Evolutionary conservation across 2,113 vertebrate species (phyloP).

Genomic region (Halcyon senegalensis): DNA sequence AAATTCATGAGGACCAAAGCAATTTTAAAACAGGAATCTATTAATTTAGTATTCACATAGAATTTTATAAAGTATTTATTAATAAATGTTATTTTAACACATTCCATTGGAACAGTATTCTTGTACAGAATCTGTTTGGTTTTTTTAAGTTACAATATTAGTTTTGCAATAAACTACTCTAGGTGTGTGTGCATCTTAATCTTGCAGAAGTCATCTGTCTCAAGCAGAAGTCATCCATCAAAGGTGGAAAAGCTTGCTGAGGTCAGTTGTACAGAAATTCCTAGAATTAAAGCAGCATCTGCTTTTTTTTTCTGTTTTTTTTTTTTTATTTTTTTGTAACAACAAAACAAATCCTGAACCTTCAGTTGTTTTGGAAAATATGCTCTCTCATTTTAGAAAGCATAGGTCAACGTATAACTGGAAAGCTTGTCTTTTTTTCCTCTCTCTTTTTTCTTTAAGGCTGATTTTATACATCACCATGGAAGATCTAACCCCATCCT

Average conservation of each 20-base stretch:
- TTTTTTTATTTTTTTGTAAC: background rate
- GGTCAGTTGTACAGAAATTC: constrained; percentile 67
- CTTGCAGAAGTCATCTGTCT: constrained; percentile 58
- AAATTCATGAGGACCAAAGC: constrained; percentile 84
- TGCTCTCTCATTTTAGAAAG: constrained; percentile 62
- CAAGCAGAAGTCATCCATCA: constrained; percentile 62
- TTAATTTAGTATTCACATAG: constrained; percentile 82
- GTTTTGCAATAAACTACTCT: constrained; percentile 74
- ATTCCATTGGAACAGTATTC: constrained; percentile 86
- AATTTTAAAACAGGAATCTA: constrained; percentile 84
- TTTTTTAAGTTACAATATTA: constrained; percentile 72
- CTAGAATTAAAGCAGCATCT: constrained; percentile 72
- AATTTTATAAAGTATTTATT: constrained; percentile 88
- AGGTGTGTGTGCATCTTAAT: constrained; percentile 65
- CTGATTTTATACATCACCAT: constrained; percentile 31
- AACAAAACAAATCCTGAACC: constrained; percentile 11
- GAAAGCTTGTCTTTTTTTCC: constrained; percentile 60
- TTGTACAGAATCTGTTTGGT: constrained; percentile 74
- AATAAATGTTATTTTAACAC: constrained; percentile 86
- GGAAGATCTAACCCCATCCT: constrained; percentile 54
- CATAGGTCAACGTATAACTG: constrained; percentile 69
- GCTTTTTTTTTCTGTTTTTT: constrained; percentile 2
- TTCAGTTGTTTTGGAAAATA: constrained; percentile 59
- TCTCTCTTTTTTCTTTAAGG: background rate
- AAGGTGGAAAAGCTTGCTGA: constrained; percentile 71